A percentile compares a stretch with the other conserved stretches of the same genome.
Evolutionary conservation across 2,888 invertebrate genomes (phyloP).

Genomic region (Mellilla xanthometata): DNA sequence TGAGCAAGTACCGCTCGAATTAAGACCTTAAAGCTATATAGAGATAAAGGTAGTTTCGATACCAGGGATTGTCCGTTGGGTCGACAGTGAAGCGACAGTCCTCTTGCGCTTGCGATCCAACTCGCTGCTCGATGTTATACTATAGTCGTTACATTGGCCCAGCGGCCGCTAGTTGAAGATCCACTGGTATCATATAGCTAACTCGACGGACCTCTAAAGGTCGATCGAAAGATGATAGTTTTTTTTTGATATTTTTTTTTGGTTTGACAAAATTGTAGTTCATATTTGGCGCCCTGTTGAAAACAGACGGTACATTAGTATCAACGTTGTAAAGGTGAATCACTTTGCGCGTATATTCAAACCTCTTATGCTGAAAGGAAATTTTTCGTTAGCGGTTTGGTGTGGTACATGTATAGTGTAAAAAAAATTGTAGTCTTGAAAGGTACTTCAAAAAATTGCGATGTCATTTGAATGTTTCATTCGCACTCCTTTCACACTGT

Average conservation of each 20-base stretch:
- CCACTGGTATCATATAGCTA: conserved; percentile 65
- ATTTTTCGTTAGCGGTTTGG: conserved; percentile 37
- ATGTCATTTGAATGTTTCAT: conserved; percentile 20
- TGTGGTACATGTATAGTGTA: conserved; percentile 21
- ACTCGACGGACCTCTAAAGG: conserved; percentile 50
- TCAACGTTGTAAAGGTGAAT: conserved; percentile 41
- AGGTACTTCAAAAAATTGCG: conserved; percentile 40
- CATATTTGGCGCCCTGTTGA: conserved; percentile 69
- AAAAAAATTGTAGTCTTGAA: conserved; percentile 1
- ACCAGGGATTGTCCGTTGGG: conserved; percentile 55
- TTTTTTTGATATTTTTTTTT: conserved; percentile 34
- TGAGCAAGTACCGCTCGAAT: conserved; percentile 1
- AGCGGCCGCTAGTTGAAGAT: conserved; percentile 27
- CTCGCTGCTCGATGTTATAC: conserved; percentile 1
- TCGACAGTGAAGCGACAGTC: conserved; percentile 39
- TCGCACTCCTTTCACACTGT: conserved; percentile 10
- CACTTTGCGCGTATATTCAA: conserved; percentile 40
- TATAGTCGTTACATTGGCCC: neutral
- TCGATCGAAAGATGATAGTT: conserved; percentile 32
- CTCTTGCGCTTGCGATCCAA: conserved; percentile 50
- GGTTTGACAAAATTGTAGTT: conserved; percentile 49
- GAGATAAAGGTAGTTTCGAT: conserved; percentile 53
- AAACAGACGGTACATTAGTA: conserved; percentile 75
- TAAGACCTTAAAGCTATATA: conserved; percentile 29
- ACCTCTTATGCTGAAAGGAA: conserved; percentile 60